Evolutionary conservation across 2,888 invertebrate genomes (phyloP).

Genomic region (Agonopterix heracliana): DNA sequence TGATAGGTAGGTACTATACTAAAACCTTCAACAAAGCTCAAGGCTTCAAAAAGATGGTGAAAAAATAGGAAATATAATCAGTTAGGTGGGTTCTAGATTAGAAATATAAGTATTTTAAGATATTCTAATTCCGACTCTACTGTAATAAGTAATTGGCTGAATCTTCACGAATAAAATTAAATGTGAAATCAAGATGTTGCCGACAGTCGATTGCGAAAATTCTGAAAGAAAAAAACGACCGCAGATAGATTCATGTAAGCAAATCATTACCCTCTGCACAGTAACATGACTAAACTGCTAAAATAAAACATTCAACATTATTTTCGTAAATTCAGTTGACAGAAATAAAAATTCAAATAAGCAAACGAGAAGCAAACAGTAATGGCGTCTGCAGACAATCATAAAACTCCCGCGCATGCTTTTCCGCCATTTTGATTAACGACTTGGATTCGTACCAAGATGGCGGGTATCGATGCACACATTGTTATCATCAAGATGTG

Average conservation of each 20-base stretch:
- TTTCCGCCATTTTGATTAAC: constrained; percentile 64
- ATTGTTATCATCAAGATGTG: not conserved
- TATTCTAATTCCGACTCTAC: too few relatives aligned
- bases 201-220: too few relatives aligned
- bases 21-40: too few relatives aligned
- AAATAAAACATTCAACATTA: constrained; percentile 6
- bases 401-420: constrained; percentile 50
- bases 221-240: too few relatives aligned
- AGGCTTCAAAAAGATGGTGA: too few relatives aligned
- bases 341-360: constrained; percentile 20
- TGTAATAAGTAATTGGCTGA: too few relatives aligned
- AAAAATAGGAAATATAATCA: too few relatives aligned
- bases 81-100: too few relatives aligned
- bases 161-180: too few relatives aligned
- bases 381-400: constrained; percentile 33
- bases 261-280: not conserved
- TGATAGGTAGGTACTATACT: too few relatives aligned
- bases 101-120: too few relatives aligned
- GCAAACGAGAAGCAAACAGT: constrained; percentile 26
- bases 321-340: constrained; percentile 18
- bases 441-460: constrained; percentile 57
- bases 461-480: constrained; percentile 8
- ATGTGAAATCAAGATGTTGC: too few relatives aligned
- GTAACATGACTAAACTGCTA: constrained; percentile 4
- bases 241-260: not conserved